phyloP scores from a whole-genome alignment of 2,113 vertebrate genomes.

The Hystrix brachyura region DNA sequence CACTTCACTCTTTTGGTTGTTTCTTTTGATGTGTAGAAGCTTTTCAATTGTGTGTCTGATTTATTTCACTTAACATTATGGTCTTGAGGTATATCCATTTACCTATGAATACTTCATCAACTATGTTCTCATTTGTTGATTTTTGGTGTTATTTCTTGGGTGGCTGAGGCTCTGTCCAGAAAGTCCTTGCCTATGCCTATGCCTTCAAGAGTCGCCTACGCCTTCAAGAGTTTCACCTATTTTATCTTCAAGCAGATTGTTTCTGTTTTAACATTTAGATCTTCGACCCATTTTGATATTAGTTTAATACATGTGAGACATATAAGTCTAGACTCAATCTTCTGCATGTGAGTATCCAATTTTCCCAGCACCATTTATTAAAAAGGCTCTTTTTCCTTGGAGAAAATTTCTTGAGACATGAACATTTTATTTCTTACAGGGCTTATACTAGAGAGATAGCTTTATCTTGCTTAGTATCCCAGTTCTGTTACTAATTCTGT shows the following conservation, averaged over 20 bases:
- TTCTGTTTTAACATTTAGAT: neutral
- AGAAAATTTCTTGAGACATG: slow-evolving; percentile 14
- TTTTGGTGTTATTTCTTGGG: neutral
- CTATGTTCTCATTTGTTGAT: neutral
- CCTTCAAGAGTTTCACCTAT: neutral
- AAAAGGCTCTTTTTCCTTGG: neutral
- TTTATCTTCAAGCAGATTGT: neutral
- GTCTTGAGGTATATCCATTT: too few relatives aligned
- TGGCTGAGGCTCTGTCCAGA: neutral
- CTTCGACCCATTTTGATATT: too few relatives aligned
- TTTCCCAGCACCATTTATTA: neutral
- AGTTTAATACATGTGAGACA: neutral
- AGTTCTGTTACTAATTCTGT: neutral
- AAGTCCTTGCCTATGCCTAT: neutral
- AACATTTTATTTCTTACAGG: neutral
- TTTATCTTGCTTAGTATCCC: neutral
- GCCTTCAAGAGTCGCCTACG: neutral
- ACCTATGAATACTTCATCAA: too few relatives aligned
- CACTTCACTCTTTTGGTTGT: neutral
- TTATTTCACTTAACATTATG: too few relatives aligned
- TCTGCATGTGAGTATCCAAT: neutral
- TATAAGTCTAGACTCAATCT: neutral
- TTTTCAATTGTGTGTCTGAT: neutral
- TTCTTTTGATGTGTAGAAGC: neutral
- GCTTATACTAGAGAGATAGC: neutral